Evolutionary conservation across 1,140 invertebrate species (phyloP), one percentile per base, ranked within the genome.

Genomic region (Sipha flava): DNA sequence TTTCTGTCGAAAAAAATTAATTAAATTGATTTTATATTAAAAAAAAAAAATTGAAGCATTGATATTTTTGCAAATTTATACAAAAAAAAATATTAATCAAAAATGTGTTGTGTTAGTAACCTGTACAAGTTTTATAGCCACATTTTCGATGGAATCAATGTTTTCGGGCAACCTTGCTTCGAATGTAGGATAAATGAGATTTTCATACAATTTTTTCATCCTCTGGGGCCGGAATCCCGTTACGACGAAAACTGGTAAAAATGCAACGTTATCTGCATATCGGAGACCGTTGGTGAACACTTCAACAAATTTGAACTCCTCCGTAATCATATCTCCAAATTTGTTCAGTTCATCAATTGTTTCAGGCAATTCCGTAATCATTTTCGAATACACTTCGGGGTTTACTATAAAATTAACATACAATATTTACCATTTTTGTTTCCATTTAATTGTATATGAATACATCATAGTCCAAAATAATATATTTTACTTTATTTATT

Each of bases 91-190:
- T 40, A 40, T 6, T 6, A 4, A 4, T 4, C 10, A 40, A 40
- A 29, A 14, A 23, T 12, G n/a, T 3, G 3, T 37, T 21, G 37
- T 37, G 54, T 16, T 59, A 64, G 34, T 64, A 34, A 68, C 66
- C 66, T 68, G 40, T 45, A 68, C 66, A 2, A 68, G 16, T 68
- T 29, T 14, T 26, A 14, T 45, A 0, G 79, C 79, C 3, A 70
- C 79, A 14, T 73, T n/a, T 31, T 80, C 49, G 3, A 80, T 40
- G 16, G 79, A 70, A 2, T 54, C 34, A 26, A 80, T 73, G n/a
- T 43, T 52, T 70, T 66, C 79, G 5, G 79, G 79, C 16, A 80
- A 43, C n/a, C 64, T 52, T 4, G 79, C 79, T 54, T 70, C 66
- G 10, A 80, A 80, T 7, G 64, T 40, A 18, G 79, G 79, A 70